Percentiles rank a stretch among this genome's conserved stretches.
Conservation (phyloP, 2,113 vertebrate species). For the Apeltes quadracus region DNA sequence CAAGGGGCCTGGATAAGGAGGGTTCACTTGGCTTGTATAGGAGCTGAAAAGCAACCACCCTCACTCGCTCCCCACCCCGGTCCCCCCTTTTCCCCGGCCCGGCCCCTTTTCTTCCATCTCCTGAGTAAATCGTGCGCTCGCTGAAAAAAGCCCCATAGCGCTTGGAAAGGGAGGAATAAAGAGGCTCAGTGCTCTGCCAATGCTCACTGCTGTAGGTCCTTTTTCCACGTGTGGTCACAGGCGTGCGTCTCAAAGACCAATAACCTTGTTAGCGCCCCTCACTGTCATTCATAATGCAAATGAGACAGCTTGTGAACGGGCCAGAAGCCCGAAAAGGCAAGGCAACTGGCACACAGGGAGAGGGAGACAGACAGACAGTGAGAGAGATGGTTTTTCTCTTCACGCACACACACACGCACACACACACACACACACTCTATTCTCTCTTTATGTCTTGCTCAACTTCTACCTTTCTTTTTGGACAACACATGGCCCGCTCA, state of each 20-base stretch:
- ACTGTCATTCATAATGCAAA: constrained; percentile 91
- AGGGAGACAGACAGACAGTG: constrained; percentile 47
- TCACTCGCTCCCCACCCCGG: constrained; percentile 53
- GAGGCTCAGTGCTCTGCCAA: constrained; percentile 87
- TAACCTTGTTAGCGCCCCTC: constrained; percentile 90
- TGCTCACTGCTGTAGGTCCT: constrained; percentile 92
- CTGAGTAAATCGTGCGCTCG: constrained; percentile 80
- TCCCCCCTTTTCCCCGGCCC: constrained; percentile 56
- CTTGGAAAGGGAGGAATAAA: constrained; percentile 87
- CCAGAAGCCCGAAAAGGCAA: constrained; percentile 81
- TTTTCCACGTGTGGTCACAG: constrained; percentile 90
- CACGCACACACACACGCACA: constrained; percentile 47
- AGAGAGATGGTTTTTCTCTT: constrained; percentile 39
- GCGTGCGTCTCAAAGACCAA: constrained; percentile 88
- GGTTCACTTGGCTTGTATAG: constrained; percentile 81
- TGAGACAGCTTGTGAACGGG: constrained; percentile 88
- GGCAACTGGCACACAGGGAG: constrained; percentile 69
- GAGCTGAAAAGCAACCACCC: constrained; percentile 77
- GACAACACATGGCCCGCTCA: constrained; percentile 79
- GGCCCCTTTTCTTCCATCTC: constrained; percentile 80
- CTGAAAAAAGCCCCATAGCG: constrained; percentile 78
- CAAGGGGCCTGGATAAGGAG: constrained; percentile 77
- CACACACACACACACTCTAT: constrained; percentile 66
- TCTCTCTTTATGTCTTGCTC: constrained; percentile 77
- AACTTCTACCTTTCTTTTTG: constrained; percentile 73